Base-by-base conservation (phyloP, 2,113 vertebrate species). In the Galeopterus variegatus region DNA sequence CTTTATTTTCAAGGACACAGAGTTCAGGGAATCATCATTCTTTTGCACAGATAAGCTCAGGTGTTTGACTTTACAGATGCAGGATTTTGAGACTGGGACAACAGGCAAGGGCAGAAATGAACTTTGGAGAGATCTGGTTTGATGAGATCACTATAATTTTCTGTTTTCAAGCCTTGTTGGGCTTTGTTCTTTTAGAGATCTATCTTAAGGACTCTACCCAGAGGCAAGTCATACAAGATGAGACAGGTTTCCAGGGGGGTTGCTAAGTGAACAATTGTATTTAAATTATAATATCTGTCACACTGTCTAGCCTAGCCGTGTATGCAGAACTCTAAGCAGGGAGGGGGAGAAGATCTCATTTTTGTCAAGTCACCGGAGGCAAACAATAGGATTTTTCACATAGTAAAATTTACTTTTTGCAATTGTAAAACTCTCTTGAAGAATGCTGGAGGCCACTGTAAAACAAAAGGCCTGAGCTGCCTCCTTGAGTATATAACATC, bases 261-360 rank as follows among this genome's bases (percentile, higher is more conserved):
- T 88, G 84, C 79, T 86, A 91, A 94, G 69, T 72, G 62, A 83
- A 83, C 76, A 85, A 54, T 93, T 91, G 26, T 77, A 86, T 88
- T 94, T 88, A 96, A 93, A 87, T 95, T 54, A 90, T 11, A 86
- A 9, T 92, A 90, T 93, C 87, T 96, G 87, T 95, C 90, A 96
- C n/a, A 67, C 8, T 41, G 41, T 41, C 41, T 70, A 0, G 8
- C 83, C 83, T 81, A 70, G 80, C 28, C 75, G 24, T 60, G 15
- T 72, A 36, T 77, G 50, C 26, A 94, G 70, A 94, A 96, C n/a
- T 76, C 79, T 90, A 77, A 84, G 60, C 19, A 58, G n/a, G n/a
- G 52, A 85, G 52, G 36, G 19, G 52, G 28, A 92, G 54, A 33
- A 31, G 54, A 91, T 91, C 69, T 97, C 56, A 76, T 70, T 87